Conservation (phyloP, 64 coral and sea anemone genomes). For the Porites lutea region DNA sequence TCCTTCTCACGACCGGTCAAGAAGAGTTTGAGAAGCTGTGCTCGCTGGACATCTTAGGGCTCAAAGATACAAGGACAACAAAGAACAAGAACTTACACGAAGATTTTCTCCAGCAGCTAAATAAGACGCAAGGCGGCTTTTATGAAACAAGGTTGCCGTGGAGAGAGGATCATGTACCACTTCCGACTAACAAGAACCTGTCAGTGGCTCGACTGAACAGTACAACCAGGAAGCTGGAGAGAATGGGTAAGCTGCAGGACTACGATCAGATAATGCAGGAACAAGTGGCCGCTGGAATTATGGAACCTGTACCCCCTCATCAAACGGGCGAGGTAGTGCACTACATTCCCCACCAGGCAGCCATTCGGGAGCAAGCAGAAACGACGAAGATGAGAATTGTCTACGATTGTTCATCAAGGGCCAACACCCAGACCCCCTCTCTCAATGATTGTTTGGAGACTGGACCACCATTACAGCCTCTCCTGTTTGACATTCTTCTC, state of each 20-base stretch:
- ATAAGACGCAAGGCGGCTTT: conserved; percentile 3
- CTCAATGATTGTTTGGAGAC: conserved; percentile 55
- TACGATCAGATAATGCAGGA: conserved; percentile 61
- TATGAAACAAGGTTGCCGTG: conserved; percentile 10
- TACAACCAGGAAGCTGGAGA: conserved; percentile 61
- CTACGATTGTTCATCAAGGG: conserved; percentile 39
- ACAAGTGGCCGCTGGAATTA: conserved; percentile 56
- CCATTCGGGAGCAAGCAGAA: conserved; percentile 15
- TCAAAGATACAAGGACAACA: neutral
- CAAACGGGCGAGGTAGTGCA: conserved; percentile 23
- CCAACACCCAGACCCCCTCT: conserved; percentile 35
- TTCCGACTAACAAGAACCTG: conserved; percentile 57
- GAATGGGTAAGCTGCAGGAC: conserved; percentile 45
- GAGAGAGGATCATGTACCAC: conserved; percentile 28
- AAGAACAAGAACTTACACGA: neutral
- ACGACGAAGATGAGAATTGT: conserved; percentile 32
- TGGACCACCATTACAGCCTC: conserved; percentile 50
- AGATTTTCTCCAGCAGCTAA: conserved; percentile 1
- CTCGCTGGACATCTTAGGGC: conserved; percentile 15
- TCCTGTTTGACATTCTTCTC: conserved; percentile 51
- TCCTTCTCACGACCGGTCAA: conserved; percentile 24
- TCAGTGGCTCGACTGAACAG: conserved; percentile 50
- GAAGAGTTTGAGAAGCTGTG: conserved; percentile 44
- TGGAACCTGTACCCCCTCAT: conserved; percentile 21
- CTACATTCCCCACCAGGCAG: conserved; percentile 43